Base-by-base conservation (phyloP, 2,888 invertebrate species). In the Drosophila eohydei region DNA sequence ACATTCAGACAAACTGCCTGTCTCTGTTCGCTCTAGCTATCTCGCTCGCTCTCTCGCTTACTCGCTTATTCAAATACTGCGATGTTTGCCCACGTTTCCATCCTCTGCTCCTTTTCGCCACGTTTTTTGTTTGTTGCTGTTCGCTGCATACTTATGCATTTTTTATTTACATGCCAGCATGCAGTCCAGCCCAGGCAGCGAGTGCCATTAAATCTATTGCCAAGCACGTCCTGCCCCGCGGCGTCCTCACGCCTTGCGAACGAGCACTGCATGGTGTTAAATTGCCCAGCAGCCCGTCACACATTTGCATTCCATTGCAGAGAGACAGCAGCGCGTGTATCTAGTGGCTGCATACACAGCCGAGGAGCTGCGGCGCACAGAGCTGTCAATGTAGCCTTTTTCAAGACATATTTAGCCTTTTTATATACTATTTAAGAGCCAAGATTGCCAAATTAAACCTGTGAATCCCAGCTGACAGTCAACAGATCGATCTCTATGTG, bases 271-370 rank as follows among this genome's bases (percentile, higher is more conserved):
- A 60, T 70, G 60, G 89, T 90, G 85, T 88, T 86, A 88, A 90
- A 90, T 90, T 88, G 90, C 89, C 87, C 83, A 74, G 76, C 81
- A 90, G 90, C 74, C 36, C 43, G 68, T 46, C 71, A 68, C 74
- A 71, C 74, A 85, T 82, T 88, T 79, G 78, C 85, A 90, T 86
- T 83, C 70, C 66, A 32, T 50, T 72, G 41, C 73, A 60, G 32
- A 50, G 50, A 11, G 32, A 16, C 34, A 50, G 50, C 76, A 36
- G 51, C 34, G 44, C 64, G 71, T 69, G 74, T 74, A 77, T 88
- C 86, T 85, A 65, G 56, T 75, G 88, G 67, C 82, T 75, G 69
- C 74, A 71, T 74, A 59, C 56, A 60, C 70, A 71, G 16, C 16
- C 12, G 7, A 34, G 50, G 3, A 41, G 41, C 40, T 16, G 11